Conservation (phyloP, 2,113 vertebrate species). For the Nothoprocta pentlandii region DNA sequence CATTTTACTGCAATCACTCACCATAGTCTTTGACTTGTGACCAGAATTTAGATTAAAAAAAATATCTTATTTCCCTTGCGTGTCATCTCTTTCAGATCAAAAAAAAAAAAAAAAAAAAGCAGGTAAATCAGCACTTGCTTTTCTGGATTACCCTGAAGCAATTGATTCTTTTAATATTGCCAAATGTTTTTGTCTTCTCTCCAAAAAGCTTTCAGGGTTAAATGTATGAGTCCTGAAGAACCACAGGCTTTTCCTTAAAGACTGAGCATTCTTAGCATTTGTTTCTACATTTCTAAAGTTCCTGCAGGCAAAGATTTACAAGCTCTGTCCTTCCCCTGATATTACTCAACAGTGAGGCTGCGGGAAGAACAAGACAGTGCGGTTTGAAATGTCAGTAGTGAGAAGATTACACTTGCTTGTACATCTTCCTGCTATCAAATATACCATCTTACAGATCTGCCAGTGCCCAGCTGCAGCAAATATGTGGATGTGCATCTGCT, state of each 20-base stretch:
- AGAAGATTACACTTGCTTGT: neutral
- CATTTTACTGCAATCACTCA: neutral
- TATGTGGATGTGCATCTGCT: neutral
- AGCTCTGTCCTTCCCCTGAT: conserved; percentile 39
- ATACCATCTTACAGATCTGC: neutral
- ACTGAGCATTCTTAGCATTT: conserved; percentile 61
- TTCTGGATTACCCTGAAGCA: neutral
- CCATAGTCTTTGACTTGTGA: neutral
- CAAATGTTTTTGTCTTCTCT: conserved; percentile 51
- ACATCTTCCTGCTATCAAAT: neutral
- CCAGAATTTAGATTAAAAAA: neutral
- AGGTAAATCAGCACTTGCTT: conserved; percentile 35
- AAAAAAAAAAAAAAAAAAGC: neutral
- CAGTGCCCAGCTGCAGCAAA: neutral
- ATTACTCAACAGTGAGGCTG: conserved; percentile 38
- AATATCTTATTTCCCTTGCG: neutral
- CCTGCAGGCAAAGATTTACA: conserved; percentile 50
- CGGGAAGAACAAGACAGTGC: conserved; percentile 45
- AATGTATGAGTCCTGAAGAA: neutral
- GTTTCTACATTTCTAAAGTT: conserved; percentile 50
- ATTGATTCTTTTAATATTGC: conserved; percentile 1
- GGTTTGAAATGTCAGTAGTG: conserved; percentile 20
- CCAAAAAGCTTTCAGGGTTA: conserved; percentile 22
- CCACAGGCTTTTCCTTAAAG: conserved; percentile 8
- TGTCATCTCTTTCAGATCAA: neutral